Evolutionary conservation across 2,888 invertebrate genomes (phyloP), one percentile per base, ranked within the genome.

Genomic region (Carabus problematicus): DNA sequence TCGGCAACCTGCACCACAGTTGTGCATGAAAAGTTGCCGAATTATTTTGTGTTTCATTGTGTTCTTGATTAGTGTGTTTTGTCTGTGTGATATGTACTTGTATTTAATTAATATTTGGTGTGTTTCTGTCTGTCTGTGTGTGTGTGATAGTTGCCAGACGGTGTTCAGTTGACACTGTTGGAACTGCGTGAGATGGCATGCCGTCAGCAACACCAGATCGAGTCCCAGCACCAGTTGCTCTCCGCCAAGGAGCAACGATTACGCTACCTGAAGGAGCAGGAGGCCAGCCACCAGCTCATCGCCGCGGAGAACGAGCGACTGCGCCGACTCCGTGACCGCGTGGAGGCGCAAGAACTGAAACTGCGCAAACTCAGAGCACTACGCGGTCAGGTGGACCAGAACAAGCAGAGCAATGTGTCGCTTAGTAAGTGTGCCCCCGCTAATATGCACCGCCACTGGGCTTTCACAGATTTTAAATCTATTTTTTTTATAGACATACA

Each of bases 101-200:
- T 29, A 6, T 29, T 29, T 6, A 29, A 3, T 29, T 2, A 29
- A 29, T 29, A 6, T 29, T n/a, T 56, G 4, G 56, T 61, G 45
- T 63, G 66, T 52, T n/a, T 29, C 2, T 29, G 58, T 54, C 58
- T 70, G 19, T 74, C 74, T 76, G 74, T 73, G n/a, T n/a, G n/a
- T 64, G 74, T 71, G 88, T 88, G 74, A 29, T 86, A 93, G 93
- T 90, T 93, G 92, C 92, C 92, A 88, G 92, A 92, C 89, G 93
- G 93, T 85, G 91, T 91, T 88, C 91, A 91, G 91, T 88, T 93
- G 88, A 93, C 93, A 83, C 88, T 96, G 87, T 91, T 92, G 83
- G 97, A 97, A 89, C 91, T 97, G 87, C 95, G 96, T 88, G 95
- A 95, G 83, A 97, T 97, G 95, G 97, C 97, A 82, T 89, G 94